Percentiles rank a stretch among this genome's conserved stretches.
Evolutionary conservation across 2,888 invertebrate genomes (phyloP).

Genomic region (Griposia aprilina): DNA sequence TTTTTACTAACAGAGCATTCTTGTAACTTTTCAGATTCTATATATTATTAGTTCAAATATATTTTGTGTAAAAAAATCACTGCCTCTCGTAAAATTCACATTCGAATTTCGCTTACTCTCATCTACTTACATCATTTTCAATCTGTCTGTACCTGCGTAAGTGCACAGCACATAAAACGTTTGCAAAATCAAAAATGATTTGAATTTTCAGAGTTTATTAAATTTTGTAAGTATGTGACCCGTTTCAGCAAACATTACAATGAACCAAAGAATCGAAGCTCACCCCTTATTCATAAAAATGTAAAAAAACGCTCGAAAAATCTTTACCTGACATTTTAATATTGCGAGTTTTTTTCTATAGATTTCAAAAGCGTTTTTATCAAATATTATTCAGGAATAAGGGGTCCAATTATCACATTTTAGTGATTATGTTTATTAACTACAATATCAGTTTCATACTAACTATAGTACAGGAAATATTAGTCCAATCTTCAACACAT

Average conservation of each 20-base stretch:
- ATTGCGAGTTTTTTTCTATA: slow-evolving; percentile 19
- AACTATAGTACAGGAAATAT: slow-evolving; percentile 74
- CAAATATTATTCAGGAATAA: slow-evolving; percentile 49
- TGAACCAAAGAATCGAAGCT: slow-evolving; percentile 58
- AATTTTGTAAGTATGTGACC: slow-evolving; percentile 28
- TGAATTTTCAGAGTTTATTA: slow-evolving; percentile 37
- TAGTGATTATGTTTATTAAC: slow-evolving; percentile 77
- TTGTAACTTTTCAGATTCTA: not conserved
- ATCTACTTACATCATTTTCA: slow-evolving; percentile 1
- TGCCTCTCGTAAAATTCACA: slow-evolving; percentile 5
- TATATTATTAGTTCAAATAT: not conserved
- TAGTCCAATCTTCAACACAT: slow-evolving; percentile 66
- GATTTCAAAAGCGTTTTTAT: slow-evolving; percentile 37
- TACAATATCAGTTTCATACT: slow-evolving; percentile 70
- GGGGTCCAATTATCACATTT: slow-evolving; percentile 77
- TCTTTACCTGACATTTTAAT: slow-evolving; percentile 46
- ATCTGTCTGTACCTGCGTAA: not conserved
- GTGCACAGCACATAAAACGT: slow-evolving; percentile 39
- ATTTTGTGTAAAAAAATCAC: not conserved
- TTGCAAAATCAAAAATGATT: slow-evolving; percentile 31
- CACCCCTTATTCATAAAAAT: slow-evolving; percentile 51
- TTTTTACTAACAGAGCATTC: not conserved
- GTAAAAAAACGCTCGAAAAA: slow-evolving; percentile 39
- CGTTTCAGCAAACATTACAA: slow-evolving; percentile 59
- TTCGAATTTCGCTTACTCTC: slow-evolving; percentile 11